Percentiles rank a stretch among this genome's conserved stretches.
These are phyloP conservation scores for Sebastolobus alascanus DNA, from an alignment of 2,797 vertebrate genomes.

Conservation along the genomic window DNA sequence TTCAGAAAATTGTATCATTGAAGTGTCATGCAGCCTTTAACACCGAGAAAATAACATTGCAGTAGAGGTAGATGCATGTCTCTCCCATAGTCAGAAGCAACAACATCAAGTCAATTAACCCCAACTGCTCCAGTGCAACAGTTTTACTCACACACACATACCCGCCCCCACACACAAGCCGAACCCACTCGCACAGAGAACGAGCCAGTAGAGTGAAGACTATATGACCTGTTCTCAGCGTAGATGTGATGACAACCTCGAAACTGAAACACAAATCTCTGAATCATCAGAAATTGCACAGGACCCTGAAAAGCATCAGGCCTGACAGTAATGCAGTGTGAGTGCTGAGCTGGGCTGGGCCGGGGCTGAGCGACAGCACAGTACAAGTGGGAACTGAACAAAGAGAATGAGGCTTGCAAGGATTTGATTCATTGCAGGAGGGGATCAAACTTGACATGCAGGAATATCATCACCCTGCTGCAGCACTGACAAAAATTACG, in stretches of 20 bases:
- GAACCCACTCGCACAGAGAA: conserved; percentile 42
- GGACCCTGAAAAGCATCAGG: conserved; percentile 70
- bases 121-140: conserved; percentile 31
- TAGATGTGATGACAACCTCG: conserved; percentile 76
- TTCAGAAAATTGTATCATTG: background rate
- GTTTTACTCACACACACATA: conserved; percentile 37
- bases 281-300: conserved; percentile 81
- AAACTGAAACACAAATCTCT: conserved; percentile 74
- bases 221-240: conserved; percentile 52
- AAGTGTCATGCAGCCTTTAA: background rate
- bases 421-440: conserved; percentile 32
- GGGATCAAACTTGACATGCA: conserved; percentile 37
- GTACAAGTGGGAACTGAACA: conserved; percentile 58
- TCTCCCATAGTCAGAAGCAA: background rate
- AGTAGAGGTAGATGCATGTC: background rate
- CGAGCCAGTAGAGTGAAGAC: conserved; percentile 39
- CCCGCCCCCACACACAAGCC: conserved; percentile 17
- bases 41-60: background rate
- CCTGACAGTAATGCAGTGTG: conserved; percentile 81
- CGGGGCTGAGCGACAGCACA: conserved; percentile 58
- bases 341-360: conserved; percentile 75
- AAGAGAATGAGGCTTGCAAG: conserved; percentile 52
- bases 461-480: conserved; percentile 18
- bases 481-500: background rate
- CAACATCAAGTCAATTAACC: conserved; percentile 50